Evolutionary conservation across 2,888 invertebrate species (phyloP).

Genomic region (Pollenia angustigena): DNA sequence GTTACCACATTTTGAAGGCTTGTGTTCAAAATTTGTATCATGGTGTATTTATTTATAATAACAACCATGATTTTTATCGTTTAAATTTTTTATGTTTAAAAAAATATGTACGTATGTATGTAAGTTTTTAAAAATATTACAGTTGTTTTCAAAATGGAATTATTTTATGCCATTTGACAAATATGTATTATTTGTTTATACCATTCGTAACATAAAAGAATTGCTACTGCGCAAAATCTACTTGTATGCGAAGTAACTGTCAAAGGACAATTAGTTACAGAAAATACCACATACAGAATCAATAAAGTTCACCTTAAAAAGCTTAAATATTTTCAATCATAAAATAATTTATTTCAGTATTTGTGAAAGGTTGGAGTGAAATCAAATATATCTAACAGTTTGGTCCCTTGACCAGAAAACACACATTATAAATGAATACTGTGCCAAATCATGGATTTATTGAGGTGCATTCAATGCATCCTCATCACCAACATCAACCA

Average conservation of each 20-base stretch:
- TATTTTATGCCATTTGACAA: too few relatives aligned
- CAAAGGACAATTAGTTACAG: constrained; percentile 24
- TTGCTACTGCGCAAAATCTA: constrained; percentile 62
- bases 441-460: constrained; percentile 84
- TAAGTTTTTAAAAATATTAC: too few relatives aligned
- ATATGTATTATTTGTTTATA: too few relatives aligned
- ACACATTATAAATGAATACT: constrained; percentile 79
- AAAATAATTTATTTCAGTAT: not conserved
- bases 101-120: too few relatives aligned
- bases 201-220: too few relatives aligned
- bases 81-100: too few relatives aligned
- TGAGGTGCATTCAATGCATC: constrained; percentile 83
- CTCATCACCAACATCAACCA: constrained; percentile 80
- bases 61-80: too few relatives aligned
- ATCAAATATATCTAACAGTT: not conserved
- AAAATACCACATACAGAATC: constrained; percentile 38
- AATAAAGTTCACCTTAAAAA: constrained; percentile 48
- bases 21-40: too few relatives aligned
- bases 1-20: too few relatives aligned
- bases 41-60: too few relatives aligned
- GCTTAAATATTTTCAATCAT: too few relatives aligned
- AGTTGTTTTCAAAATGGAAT: too few relatives aligned
- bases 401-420: not conserved
- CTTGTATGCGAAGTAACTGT: not conserved
- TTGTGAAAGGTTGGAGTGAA: not conserved